Evolutionary conservation across 2,113 vertebrate genomes (phyloP).

Genomic region (Castor canadensis): DNA sequence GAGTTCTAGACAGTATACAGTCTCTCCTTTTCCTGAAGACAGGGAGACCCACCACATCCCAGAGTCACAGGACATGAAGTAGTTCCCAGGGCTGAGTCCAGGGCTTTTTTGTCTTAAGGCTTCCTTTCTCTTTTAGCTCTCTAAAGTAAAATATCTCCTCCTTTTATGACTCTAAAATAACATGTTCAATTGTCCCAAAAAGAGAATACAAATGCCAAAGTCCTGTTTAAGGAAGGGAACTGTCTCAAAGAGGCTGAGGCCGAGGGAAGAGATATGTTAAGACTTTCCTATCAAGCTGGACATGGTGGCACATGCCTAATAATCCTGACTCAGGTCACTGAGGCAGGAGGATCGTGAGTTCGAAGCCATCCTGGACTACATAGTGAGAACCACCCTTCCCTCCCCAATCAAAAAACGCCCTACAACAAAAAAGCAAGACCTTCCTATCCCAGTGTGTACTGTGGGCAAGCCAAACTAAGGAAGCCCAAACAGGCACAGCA

Average conservation of each 20-base stretch:
- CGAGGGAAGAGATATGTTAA: not conserved
- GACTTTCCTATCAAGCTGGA: not conserved
- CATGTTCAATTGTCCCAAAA: not conserved
- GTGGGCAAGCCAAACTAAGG: not conserved
- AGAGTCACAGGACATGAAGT: not conserved
- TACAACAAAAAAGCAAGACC: not conserved
- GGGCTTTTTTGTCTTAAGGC: not conserved
- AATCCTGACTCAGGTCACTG: not conserved
- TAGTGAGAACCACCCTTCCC: not conserved
- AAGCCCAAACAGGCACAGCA: not conserved
- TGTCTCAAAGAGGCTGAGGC: not conserved
- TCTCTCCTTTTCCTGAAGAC: too few species aligned
- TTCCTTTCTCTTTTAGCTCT: not conserved
- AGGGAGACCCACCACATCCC: not conserved
- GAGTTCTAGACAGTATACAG: too few species aligned
- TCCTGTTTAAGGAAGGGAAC: not conserved
- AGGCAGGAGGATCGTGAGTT: not conserved
- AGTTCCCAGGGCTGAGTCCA: not conserved
- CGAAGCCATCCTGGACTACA: not conserved
- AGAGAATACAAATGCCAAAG: not conserved
- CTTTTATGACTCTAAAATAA: not conserved
- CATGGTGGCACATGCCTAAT: not conserved
- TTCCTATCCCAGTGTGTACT: not conserved
- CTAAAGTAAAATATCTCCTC: not conserved
- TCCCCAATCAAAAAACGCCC: too few species aligned